These are phyloP conservation scores for Galerucella calmariensis DNA, from an alignment of 2,888 invertebrate genomes.

Conservation along the genomic window DNA sequence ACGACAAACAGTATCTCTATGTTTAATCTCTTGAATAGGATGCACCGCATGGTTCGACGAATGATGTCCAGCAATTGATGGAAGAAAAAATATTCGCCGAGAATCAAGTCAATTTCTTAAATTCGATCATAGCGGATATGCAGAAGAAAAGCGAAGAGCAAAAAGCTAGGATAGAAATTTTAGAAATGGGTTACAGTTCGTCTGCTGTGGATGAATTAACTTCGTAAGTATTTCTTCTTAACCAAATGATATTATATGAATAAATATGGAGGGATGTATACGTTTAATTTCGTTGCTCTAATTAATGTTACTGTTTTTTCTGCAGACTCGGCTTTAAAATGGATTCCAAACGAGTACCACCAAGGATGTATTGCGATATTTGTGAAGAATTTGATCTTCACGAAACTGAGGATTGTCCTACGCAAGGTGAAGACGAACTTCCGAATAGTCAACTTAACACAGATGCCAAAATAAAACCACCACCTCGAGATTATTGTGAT, in stretches of 20 bases:
- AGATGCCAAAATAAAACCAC: conserved; percentile 59
- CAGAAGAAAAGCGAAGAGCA: conserved; percentile 91
- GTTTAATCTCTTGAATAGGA: conserved; percentile 39
- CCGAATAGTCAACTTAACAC: conserved; percentile 48
- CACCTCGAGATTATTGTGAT: conserved; percentile 87
- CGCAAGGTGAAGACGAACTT: conserved; percentile 74
- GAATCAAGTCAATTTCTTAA: conserved; percentile 88
- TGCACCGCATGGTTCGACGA: conserved; percentile 45
- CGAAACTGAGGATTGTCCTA: conserved; percentile 97
- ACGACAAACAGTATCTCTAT: conserved; percentile 29
- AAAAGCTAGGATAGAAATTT: conserved; percentile 79
- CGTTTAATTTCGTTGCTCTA: too few relatives aligned
- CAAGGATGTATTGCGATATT: conserved; percentile 95
- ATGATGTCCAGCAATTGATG: conserved; percentile 62
- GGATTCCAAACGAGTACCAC: conserved; percentile 65
- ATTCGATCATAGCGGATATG: conserved; percentile 97
- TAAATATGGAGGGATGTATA: too few relatives aligned
- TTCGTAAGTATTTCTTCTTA: conserved; percentile 61
- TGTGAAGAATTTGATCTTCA: conserved; percentile 97
- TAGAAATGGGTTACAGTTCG: conserved; percentile 74
- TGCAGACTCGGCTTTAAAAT: conserved; percentile 54
- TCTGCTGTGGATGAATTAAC: conserved; percentile 61
- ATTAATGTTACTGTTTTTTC: background rate
- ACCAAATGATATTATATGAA: background rate
- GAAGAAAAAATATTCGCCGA: conserved; percentile 76